These are phyloP conservation scores for Thymelicus lineola DNA, from an alignment of 2,888 invertebrate genomes.

Conservation along the genomic window DNA sequence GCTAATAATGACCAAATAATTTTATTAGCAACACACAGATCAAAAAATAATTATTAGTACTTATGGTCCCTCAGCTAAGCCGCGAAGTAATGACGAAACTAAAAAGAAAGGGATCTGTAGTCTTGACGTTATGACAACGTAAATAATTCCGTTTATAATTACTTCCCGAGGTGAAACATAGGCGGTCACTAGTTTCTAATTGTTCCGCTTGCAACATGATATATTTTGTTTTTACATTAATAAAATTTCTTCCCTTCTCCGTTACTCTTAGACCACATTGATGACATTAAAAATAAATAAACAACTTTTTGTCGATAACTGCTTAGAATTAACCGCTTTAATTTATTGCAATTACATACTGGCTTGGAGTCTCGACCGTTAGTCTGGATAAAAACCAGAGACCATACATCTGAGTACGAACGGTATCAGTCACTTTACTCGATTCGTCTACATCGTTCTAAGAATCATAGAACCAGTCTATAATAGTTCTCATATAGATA, in stretches of 20 bases:
- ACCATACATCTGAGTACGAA: conserved; percentile 46
- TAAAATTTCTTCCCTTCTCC: conserved; percentile 7
- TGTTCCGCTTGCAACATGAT: no score
- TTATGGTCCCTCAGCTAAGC: no score
- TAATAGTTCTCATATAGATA: conserved; percentile 5
- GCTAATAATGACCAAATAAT: no score
- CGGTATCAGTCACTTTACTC: conserved; percentile 54
- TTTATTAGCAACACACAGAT: no score
- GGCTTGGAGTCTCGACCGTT: conserved; percentile 49
- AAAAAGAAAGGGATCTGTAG: no score
- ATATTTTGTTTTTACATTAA: not conserved
- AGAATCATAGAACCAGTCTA: conserved; percentile 23
- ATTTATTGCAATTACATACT: conserved; percentile 55
- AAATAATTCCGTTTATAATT: no score
- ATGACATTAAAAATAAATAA: conserved; percentile 35
- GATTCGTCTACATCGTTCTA: conserved; percentile 26
- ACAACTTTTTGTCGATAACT: conserved; percentile 31
- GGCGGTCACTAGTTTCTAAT: no score
- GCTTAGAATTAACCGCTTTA: conserved; percentile 47
- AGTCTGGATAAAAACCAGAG: conserved; percentile 52
- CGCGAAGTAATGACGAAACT: no score
- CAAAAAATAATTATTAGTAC: no score
- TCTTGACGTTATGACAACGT: no score
- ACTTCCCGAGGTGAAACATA: no score
- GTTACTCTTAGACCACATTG: conserved; percentile 12